Conservation (phyloP, 2,113 vertebrate genomes). For the Gallinago undulata region DNA sequence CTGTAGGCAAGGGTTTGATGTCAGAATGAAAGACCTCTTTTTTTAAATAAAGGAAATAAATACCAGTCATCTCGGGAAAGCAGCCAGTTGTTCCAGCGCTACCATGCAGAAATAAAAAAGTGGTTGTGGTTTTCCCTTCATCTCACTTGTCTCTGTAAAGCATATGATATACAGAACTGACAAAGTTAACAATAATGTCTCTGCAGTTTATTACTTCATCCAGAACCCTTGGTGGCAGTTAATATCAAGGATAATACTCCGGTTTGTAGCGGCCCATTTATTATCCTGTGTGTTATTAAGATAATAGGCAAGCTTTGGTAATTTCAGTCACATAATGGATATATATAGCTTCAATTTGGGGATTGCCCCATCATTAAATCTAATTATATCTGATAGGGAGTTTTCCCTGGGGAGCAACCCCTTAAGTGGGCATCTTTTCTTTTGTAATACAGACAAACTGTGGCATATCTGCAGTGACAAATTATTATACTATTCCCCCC, state of each 20-base stretch:
- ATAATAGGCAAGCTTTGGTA: slow-evolving; percentile 71
- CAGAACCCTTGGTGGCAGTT: slow-evolving; percentile 64
- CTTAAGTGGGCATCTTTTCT: slow-evolving; percentile 55
- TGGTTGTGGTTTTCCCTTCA: neutral
- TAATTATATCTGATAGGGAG: slow-evolving; percentile 69
- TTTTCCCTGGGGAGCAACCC: slow-evolving; percentile 57
- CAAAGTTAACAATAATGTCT: slow-evolving; percentile 40
- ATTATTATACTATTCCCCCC: neutral
- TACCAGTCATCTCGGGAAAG: neutral
- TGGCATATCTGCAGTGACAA: neutral
- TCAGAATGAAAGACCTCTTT: neutral
- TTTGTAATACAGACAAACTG: neutral
- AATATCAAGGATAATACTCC: slow-evolving; percentile 44
- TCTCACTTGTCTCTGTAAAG: neutral
- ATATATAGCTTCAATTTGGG: slow-evolving; percentile 73
- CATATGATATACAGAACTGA: neutral
- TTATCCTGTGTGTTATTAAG: slow-evolving; percentile 68
- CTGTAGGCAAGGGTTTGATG: neutral
- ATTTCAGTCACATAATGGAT: slow-evolving; percentile 75
- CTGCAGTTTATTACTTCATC: slow-evolving; percentile 49
- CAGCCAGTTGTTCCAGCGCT: neutral
- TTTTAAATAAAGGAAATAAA: neutral
- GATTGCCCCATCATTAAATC: slow-evolving; percentile 75
- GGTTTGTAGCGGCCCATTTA: slow-evolving; percentile 68
- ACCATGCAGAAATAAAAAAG: neutral